Conservation (phyloP, 2,113 vertebrate species). For the Myotis lucifugus region DNA sequence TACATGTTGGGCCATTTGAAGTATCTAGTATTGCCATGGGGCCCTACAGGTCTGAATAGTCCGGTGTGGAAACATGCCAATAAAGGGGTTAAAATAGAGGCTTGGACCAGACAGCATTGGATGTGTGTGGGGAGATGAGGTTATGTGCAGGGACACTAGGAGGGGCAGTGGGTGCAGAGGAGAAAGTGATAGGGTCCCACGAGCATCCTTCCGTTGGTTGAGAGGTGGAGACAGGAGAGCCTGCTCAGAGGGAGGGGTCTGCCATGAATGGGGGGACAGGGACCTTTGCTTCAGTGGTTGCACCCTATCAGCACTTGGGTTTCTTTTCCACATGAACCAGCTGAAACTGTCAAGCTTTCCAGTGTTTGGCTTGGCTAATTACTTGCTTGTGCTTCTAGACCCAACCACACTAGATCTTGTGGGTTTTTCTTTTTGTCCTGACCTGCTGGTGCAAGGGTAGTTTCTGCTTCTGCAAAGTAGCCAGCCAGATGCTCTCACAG, state of each 20-base stretch:
- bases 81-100: neutral
- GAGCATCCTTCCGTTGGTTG: neutral
- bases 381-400: constrained; percentile 1
- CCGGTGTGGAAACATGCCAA: too few species aligned
- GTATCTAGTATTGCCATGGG: neutral
- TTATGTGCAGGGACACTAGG: neutral
- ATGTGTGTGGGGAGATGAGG: neutral
- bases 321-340: neutral
- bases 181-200: neutral
- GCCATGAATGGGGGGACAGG: fast-evolving
- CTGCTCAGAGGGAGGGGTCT: fast-evolving
- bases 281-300: too few species aligned
- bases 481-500: neutral
- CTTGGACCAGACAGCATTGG: neutral
- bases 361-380: constrained; percentile 8
- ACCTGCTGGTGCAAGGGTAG: neutral
- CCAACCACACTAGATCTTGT: neutral
- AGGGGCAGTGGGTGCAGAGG: neutral
- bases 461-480: constrained; percentile 1
- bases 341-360: neutral
- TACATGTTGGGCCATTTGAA: neutral
- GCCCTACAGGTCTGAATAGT: neutral
- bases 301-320: neutral
- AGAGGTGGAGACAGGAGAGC: neutral
- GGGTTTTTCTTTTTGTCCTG: neutral